These are phyloP conservation scores for Lucilia cuprina DNA, from an alignment of 1,140 invertebrate genomes.

Conservation along the genomic window DNA sequence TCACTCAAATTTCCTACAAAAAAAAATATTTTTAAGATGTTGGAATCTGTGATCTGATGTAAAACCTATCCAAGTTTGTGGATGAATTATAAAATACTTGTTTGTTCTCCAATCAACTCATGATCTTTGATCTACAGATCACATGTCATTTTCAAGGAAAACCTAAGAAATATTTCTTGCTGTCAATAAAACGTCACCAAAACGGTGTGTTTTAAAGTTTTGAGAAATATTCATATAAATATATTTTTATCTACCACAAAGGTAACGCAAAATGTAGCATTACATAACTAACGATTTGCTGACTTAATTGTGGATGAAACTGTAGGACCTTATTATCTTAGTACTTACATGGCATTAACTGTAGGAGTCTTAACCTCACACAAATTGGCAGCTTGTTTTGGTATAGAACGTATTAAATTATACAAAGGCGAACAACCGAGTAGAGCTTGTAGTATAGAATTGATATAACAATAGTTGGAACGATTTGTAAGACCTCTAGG, in stretches of 20 bases:
- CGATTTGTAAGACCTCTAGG: constrained; percentile 89
- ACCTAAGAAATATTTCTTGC: not conserved
- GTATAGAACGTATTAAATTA: constrained; percentile 81
- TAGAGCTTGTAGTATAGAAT: constrained; percentile 88
- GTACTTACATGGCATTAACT: constrained; percentile 78
- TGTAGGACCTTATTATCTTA: no score
- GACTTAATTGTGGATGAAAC: constrained; percentile 51
- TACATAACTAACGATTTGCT: constrained; percentile 48
- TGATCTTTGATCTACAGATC: not conserved
- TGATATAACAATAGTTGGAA: constrained; percentile 95
- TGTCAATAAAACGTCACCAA: not conserved
- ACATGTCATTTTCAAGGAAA: not conserved
- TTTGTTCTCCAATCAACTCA: not conserved
- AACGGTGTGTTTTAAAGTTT: constrained; percentile 30
- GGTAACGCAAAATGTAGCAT: constrained; percentile 54
- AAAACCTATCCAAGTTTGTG: no score
- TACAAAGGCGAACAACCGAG: constrained; percentile 93
- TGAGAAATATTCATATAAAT: not conserved
- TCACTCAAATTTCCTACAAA: no score
- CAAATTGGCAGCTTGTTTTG: constrained; percentile 67
- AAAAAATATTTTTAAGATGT: no score
- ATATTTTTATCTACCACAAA: constrained; percentile 52
- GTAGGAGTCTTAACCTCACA: constrained; percentile 81
- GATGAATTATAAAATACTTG: not conserved
- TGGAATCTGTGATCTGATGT: no score